phyloP scores from a whole-genome alignment of 1,140 invertebrate genomes.

The Drosophila asahinai region DNA sequence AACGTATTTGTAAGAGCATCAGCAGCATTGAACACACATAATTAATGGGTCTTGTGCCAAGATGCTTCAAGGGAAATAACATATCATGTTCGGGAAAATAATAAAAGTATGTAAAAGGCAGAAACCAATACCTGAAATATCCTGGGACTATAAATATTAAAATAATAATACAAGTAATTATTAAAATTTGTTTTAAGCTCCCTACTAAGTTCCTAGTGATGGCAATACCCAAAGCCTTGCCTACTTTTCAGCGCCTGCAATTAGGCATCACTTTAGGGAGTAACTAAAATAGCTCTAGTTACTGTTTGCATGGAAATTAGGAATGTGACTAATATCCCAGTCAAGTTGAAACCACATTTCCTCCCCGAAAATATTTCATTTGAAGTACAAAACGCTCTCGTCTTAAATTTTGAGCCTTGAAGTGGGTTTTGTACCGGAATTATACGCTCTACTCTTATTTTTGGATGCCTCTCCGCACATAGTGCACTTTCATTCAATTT shows the following conservation, averaged over 20 bases:
- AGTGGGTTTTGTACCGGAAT: not conserved
- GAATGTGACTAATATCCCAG: no score
- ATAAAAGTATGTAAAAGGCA: not conserved
- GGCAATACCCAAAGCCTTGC: not conserved
- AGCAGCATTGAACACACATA: constrained; percentile 26
- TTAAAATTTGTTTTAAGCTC: not conserved
- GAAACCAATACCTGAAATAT: no score
- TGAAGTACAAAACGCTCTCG: no score
- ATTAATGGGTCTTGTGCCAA: constrained; percentile 51
- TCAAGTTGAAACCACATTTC: not conserved
- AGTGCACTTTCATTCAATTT: constrained; percentile 72
- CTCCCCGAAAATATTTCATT: not conserved
- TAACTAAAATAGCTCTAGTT: not conserved
- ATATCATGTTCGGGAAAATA: not conserved
- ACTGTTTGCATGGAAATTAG: no score
- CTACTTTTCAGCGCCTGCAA: not conserved
- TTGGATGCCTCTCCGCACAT: not conserved
- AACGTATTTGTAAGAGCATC: constrained; percentile 12
- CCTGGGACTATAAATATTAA: no score
- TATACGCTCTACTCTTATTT: not conserved
- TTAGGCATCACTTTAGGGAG: not conserved
- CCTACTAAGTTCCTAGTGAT: no score
- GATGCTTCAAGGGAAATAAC: constrained; percentile 5
- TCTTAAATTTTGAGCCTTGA: not conserved
- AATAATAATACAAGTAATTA: not conserved